A percentile compares a stretch with the other conserved stretches of the same genome.
Conservation (phyloP, 2,888 invertebrate genomes). For the Aphidius colemani region DNA sequence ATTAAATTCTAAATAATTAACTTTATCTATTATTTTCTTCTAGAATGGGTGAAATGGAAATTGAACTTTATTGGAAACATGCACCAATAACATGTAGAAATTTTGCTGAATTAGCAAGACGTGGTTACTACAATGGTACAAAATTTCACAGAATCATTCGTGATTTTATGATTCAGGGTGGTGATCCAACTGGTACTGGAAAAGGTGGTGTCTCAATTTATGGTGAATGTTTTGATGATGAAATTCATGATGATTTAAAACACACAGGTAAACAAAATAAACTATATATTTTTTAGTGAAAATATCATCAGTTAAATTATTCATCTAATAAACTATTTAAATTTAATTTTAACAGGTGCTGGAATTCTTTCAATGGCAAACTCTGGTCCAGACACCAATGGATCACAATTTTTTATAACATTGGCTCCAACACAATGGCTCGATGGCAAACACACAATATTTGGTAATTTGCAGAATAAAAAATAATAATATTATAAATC, state of each 20-base stretch:
- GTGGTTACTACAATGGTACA: constrained; percentile 95
- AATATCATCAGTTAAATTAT: background rate
- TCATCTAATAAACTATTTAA: constrained; percentile 8
- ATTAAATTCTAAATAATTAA: background rate
- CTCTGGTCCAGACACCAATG: constrained; percentile 94
- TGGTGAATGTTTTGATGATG: constrained; percentile 93
- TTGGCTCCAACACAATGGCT: constrained; percentile 97
- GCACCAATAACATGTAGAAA: constrained; percentile 97
- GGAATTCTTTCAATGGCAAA: constrained; percentile 94
- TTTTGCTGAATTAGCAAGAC: constrained; percentile 89
- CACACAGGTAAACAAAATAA: constrained; percentile 74
- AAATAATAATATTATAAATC: constrained; percentile 11
- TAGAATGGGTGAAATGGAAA: constrained; percentile 89
- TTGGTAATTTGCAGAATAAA: constrained; percentile 65
- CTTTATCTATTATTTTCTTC: constrained; percentile 40
- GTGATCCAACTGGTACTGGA: constrained; percentile 97
- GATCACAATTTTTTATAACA: constrained; percentile 98
- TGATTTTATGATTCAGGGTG: constrained; percentile 92
- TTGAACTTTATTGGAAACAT: constrained; percentile 99
- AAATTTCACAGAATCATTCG: constrained; percentile 95
- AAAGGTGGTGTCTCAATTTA: constrained; percentile 97
- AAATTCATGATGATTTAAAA: constrained; percentile 90
- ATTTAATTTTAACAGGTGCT: constrained; percentile 62
- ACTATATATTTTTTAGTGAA: background rate
- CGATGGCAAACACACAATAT: constrained; percentile 96